These are phyloP conservation scores for Oceanites oceanicus DNA, from an alignment of 2,113 vertebrate genomes.

Conservation along the genomic window DNA sequence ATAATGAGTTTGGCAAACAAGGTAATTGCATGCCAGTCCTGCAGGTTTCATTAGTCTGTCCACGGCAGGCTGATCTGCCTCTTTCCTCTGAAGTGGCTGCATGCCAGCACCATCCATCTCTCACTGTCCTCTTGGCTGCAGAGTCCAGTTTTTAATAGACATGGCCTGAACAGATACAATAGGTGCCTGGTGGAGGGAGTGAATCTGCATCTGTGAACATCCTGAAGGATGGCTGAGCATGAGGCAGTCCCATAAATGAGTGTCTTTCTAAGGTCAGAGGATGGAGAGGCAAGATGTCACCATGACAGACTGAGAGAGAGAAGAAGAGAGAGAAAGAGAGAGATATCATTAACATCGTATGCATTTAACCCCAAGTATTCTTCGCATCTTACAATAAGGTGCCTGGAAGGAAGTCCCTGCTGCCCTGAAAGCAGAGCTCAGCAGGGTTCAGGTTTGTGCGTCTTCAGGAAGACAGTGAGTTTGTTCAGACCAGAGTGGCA, in stretches of 20 bases:
- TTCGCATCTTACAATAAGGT: background rate
- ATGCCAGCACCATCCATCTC: conserved; percentile 6
- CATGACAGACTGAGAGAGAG: background rate
- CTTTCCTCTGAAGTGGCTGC: background rate
- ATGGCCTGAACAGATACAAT: background rate
- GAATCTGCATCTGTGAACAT: background rate
- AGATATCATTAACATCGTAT: too few species aligned
- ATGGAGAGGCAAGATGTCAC: background rate
- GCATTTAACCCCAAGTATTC: background rate
- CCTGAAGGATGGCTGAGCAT: background rate
- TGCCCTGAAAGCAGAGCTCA: background rate
- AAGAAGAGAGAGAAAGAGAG: background rate
- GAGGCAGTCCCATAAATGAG: background rate
- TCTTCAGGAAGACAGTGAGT: background rate
- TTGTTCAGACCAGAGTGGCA: background rate
- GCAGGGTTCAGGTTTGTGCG: background rate
- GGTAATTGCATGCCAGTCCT: background rate
- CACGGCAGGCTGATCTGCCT: background rate
- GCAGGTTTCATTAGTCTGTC: background rate
- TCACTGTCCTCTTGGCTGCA: background rate
- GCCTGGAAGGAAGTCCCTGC: background rate
- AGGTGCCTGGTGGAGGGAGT: background rate
- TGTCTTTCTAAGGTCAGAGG: background rate
- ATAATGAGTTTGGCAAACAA: background rate
- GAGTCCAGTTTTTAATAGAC: background rate